Conservation (phyloP, 2,888 invertebrate genomes). For the Tachina lurida region DNA sequence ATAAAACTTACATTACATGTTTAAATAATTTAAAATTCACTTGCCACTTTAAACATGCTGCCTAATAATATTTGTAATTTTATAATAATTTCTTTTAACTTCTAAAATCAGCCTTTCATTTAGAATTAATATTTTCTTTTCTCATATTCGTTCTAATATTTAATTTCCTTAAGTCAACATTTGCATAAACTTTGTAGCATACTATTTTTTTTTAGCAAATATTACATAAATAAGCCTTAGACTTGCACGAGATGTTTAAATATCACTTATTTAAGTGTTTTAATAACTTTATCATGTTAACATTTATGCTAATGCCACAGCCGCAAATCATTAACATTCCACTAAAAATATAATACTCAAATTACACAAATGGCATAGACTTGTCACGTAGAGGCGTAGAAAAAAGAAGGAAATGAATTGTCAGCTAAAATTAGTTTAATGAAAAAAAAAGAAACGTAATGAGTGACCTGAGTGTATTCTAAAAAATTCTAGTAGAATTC, state of each 20-base stretch:
- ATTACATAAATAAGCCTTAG: constrained; percentile 36
- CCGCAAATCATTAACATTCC: constrained; percentile 52
- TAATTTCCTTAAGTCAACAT: constrained; percentile 48
- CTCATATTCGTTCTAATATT: not conserved
- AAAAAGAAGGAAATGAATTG: not conserved
- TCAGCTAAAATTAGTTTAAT: not conserved
- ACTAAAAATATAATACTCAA: constrained; percentile 39
- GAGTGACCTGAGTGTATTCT: too few species aligned
- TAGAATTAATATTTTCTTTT: not conserved
- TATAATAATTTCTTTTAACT: not conserved
- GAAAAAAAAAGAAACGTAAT: not conserved
- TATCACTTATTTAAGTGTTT: constrained; percentile 70
- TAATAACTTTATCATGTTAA: constrained; percentile 72
- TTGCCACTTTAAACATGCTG: too few species aligned
- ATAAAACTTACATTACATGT: not conserved
- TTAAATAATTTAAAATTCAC: not conserved
- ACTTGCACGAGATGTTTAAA: constrained; percentile 59
- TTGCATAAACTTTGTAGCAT: constrained; percentile 26
- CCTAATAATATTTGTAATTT: not conserved
- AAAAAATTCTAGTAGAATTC: too few species aligned
- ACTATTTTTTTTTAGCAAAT: not conserved
- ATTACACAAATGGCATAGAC: constrained; percentile 26
- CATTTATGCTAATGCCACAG: constrained; percentile 71
- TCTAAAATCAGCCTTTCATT: not conserved
- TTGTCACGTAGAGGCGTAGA: constrained; percentile 14